These are phyloP conservation scores for Eupeodes latifasciatus DNA, from an alignment of 2,888 invertebrate genomes.

Conservation along the genomic window DNA sequence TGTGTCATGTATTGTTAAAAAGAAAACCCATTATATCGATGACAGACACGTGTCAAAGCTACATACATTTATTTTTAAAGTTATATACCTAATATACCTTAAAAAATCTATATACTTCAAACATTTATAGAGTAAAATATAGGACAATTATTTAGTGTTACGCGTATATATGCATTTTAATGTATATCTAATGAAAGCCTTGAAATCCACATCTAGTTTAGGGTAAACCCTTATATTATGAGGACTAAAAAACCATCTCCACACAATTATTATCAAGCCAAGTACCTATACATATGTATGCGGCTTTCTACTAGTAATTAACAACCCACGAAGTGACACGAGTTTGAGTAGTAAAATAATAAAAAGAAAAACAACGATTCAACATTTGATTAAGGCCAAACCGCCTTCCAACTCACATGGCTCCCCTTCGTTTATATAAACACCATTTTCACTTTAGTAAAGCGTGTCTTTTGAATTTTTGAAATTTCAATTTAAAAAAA, in stretches of 20 bases:
- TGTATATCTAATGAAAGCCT: not conserved
- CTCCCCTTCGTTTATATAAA: not conserved
- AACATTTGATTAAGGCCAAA: conserved; percentile 14
- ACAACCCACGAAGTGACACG: not conserved
- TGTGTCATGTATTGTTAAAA: not conserved
- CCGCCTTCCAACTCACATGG: too few species aligned
- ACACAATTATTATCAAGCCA: not conserved
- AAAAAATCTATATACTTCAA: too few species aligned
- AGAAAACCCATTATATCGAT: conserved; percentile 24
- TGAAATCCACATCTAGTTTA: not conserved
- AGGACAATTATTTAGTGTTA: conserved; percentile 1
- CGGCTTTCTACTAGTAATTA: conserved; percentile 1
- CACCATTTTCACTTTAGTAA: not conserved
- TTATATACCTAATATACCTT: not conserved
- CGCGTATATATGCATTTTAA: not conserved
- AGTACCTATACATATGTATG: not conserved
- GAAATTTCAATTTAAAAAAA: conserved; percentile 30
- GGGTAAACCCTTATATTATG: not conserved
- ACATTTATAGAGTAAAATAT: not conserved
- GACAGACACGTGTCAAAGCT: not conserved
- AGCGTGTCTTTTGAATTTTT: conserved; percentile 9
- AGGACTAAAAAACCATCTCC: not conserved
- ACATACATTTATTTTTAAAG: too few species aligned
- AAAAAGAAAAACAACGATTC: not conserved
- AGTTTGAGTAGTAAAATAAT: not conserved